Evolutionary conservation across 2,888 invertebrate species (phyloP), one percentile per base, ranked within the genome.

Genomic region (Tipula vernalis): DNA sequence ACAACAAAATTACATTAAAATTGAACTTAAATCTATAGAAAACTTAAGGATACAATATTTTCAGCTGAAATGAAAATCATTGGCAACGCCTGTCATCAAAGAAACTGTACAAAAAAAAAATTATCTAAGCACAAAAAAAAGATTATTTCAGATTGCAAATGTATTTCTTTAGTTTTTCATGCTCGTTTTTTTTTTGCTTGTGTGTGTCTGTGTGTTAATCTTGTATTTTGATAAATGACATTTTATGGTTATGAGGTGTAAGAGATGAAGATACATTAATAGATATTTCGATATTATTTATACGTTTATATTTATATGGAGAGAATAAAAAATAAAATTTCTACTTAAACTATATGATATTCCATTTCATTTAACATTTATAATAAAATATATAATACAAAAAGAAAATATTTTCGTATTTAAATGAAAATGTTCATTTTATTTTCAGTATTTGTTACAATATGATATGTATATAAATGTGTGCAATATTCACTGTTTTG

Each of bases 81-180:
- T 71, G 71, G 71, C 71, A 71, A 71, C 71, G 71, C 71, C 71
- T 71, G 71, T 71, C 71, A 71, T 71, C 71, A 71, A 71, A 71
- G 71, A 6, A 28, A 71, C 8, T 28, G 71, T 71, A 71, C 71
- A 28, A 28, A 28, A 71, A 57, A 71, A 71, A 71, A 28, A 71
- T 71, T 28, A 71, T 71, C 71, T 71, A 3, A 51, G 5, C n/a
- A 51, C 3, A 15, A 51, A 51, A 51, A 51, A 51, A 51, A n/a
- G n/a, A 51, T 0, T 28, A 4, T 71, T 71, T 71, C 28, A 28
- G 71, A 71, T 71, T 71, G 71, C 71, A 71, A 71, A 28, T 71
- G 71, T 71, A 28, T 71, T 71, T 71, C 28, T 18, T 57, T 71
- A 71, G 71, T 71, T 71, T 57, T 71, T 10, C 71, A 71, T 71